Conservation (phyloP, 2,888 invertebrate genomes). For the Ichneumon xanthorius region DNA sequence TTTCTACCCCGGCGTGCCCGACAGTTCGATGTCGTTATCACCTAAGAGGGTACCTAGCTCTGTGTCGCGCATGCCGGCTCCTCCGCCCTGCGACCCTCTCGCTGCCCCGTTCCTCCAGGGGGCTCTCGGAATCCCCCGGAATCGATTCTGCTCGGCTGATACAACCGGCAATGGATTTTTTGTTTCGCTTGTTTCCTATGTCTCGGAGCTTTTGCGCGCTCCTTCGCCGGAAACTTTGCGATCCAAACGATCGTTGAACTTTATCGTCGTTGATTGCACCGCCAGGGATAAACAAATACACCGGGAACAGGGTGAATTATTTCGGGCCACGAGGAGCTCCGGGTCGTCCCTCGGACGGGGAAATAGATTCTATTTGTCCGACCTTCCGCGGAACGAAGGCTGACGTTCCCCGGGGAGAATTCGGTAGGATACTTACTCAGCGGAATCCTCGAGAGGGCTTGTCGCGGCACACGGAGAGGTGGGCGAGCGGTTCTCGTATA, state of each 20-base stretch:
- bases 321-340: background rate
- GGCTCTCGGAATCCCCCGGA: background rate
- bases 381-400: constrained; percentile 31
- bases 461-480: constrained; percentile 1
- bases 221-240: background rate
- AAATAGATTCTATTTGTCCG: constrained; percentile 34
- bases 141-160: background rate
- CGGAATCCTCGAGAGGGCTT: constrained; percentile 56
- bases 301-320: background rate
- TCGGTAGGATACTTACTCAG: constrained; percentile 52
- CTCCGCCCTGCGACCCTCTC: constrained; percentile 16
- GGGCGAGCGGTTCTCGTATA: constrained; percentile 29
- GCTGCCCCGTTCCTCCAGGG: background rate
- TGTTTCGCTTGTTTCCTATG: background rate
- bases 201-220: no score
- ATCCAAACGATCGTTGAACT: background rate
- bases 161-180: background rate
- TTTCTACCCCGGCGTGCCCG: constrained; percentile 38
- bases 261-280: constrained; percentile 9
- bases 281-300: background rate
- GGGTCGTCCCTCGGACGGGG: background rate
- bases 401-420: constrained; percentile 32
- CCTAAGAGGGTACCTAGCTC: constrained; percentile 52
- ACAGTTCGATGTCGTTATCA: constrained; percentile 65
- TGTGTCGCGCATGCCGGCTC: constrained; percentile 25